Evolutionary conservation across 1,140 invertebrate genomes (phyloP), one percentile per base, ranked within the genome.

Genomic region (Coenobita brevimanus): DNA sequence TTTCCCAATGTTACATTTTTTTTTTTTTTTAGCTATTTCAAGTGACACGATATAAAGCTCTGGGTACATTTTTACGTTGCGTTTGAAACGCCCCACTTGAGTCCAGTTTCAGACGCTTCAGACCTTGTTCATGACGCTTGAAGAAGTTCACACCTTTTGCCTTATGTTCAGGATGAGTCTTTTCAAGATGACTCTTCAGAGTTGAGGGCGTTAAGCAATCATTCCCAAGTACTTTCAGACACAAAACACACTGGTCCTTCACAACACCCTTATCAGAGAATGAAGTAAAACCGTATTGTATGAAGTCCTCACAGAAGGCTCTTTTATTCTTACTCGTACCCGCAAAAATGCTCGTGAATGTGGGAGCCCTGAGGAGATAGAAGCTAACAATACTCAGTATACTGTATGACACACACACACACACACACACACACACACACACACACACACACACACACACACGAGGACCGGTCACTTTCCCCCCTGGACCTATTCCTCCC

Each of bases 11-110:
- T n/a, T n/a, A n/a, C n/a, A n/a, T n/a, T n/a, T n/a, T n/a, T n/a
- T n/a, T n/a, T 21, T 17, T 13, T 57, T 27, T 38, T 3, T 73
- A 30, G 21, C 27, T 73, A 30, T 73, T 73, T 73, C 27, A 33
- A 73, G n/a, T 73, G 69, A 73, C 27, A 73, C 69, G 24, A 36
- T 21, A 73, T 33, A 21, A 38, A 33, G 69, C n/a, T n/a, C n/a
- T n/a, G n/a, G n/a, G n/a, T n/a, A n/a, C n/a, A n/a, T n/a, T n/a
- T n/a, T 4, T 30, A 36, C 69, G 3, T 73, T 73, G 69, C 33
- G 69, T 73, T 27, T 73, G 69, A 73, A 73, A 73, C 36, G 69
- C n/a, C 69, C 24, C 69, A 73, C 33, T 73, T 36, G 69, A 73
- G 69, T 73, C 69, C 6, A 73, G 27, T 73, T 73, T 73, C 69